These are phyloP conservation scores for Drosophila tropicalis DNA, from an alignment of 1,140 invertebrate species.

Conservation along the genomic window DNA sequence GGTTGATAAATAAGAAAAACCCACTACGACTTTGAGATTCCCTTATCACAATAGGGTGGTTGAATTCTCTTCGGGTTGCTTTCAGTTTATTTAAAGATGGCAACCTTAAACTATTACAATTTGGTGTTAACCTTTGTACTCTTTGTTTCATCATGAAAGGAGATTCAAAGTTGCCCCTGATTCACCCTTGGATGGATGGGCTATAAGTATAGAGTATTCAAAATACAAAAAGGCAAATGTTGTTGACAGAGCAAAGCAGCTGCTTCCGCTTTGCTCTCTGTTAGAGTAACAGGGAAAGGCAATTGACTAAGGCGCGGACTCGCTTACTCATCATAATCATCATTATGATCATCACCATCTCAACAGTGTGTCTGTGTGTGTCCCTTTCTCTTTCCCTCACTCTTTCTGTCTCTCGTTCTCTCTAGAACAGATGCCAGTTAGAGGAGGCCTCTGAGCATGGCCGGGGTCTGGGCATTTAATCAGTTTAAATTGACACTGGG, in stretches of 20 bases:
- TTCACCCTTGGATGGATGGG: background rate
- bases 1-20: background rate
- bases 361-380: background rate
- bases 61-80: too few species aligned
- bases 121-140: too few species aligned
- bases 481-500: constrained; percentile 81
- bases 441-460: background rate
- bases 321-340: background rate
- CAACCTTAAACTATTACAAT: too few species aligned
- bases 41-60: background rate
- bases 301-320: constrained; percentile 21
- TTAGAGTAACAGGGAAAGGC: constrained; percentile 10
- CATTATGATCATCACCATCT: background rate
- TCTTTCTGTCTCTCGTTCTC: constrained; percentile 1
- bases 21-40: background rate
- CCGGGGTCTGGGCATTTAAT: constrained; percentile 69
- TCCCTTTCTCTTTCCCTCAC: background rate
- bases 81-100: too few species aligned
- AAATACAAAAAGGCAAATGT: constrained; percentile 13
- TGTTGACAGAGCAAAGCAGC: constrained; percentile 42
- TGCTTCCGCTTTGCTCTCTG: constrained; percentile 18
- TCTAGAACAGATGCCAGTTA: background rate
- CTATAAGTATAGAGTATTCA: background rate
- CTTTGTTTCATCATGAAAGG: too few species aligned
- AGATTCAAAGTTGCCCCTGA: too few species aligned